These are phyloP conservation scores for Hydrotaea cyrtoneurina DNA, from an alignment of 2,888 invertebrate species.

Conservation along the genomic window DNA sequence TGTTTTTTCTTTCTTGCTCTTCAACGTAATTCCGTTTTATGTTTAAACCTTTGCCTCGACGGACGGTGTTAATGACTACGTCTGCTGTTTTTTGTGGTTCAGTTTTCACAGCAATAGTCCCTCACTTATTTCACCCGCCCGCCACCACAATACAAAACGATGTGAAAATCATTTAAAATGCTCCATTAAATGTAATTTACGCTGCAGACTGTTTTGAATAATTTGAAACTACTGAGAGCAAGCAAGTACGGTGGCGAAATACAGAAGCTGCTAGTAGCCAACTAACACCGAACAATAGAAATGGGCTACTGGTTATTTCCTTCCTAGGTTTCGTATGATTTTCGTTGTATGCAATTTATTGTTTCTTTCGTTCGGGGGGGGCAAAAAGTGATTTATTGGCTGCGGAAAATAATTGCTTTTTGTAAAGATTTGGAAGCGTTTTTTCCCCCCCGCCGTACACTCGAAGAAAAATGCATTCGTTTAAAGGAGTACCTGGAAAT, in stretches of 20 bases:
- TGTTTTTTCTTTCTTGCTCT: neutral
- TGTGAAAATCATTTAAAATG: constrained; percentile 63
- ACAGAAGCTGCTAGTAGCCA: constrained; percentile 55
- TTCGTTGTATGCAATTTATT: constrained; percentile 6
- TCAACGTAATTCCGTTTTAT: constrained; percentile 10
- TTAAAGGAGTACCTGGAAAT: no score
- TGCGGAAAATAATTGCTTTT: constrained; percentile 13
- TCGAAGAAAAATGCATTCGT: neutral
- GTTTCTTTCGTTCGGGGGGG: neutral
- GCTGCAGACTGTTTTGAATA: constrained; percentile 51
- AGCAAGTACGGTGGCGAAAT: neutral
- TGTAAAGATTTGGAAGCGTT: neutral
- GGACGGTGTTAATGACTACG: neutral
- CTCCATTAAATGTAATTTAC: constrained; percentile 67
- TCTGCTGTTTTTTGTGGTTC: constrained; percentile 3
- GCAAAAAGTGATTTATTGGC: constrained; percentile 57
- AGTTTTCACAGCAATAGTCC: neutral
- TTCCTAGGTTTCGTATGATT: neutral
- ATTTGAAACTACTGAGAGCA: constrained; percentile 23
- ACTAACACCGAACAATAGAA: constrained; percentile 39
- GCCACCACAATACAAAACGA: neutral
- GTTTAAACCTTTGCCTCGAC: constrained; percentile 8
- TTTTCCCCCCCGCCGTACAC: neutral
- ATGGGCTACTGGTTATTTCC: constrained; percentile 45
- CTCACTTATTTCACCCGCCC: neutral